Conservation (phyloP, 1,140 invertebrate species). For the Trichonephila clavata region DNA sequence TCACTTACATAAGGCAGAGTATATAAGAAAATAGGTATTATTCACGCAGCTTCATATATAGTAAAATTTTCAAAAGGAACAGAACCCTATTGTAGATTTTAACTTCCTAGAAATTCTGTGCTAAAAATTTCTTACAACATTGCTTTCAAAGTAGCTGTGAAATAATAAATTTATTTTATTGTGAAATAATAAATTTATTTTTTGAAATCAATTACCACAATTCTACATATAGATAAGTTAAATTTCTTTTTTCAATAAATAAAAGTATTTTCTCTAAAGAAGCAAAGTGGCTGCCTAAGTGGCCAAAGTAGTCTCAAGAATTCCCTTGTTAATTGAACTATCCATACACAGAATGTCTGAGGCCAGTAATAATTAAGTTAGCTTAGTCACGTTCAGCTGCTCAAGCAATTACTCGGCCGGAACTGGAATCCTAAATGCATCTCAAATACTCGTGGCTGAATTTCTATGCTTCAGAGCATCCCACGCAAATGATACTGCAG, state of each 20-base stretch:
- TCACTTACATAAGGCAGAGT: no score
- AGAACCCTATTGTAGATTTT: no score
- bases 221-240: not conserved
- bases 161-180: no score
- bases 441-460: not conserved
- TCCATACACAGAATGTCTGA: slow-evolving; percentile 1
- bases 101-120: no score
- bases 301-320: not conserved
- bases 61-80: no score
- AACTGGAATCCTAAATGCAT: not conserved
- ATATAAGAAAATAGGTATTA: no score
- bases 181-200: no score
- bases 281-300: not conserved
- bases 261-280: not conserved
- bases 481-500: not conserved
- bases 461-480: not conserved
- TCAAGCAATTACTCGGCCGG: slow-evolving; percentile 1
- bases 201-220: not conserved
- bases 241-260: not conserved
- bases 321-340: not conserved
- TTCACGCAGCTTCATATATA: no score
- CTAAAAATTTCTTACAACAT: no score
- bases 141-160: no score
- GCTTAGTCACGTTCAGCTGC: not conserved
- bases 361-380: slow-evolving; percentile 26